These are phyloP conservation scores for Arion vulgaris DNA, from an alignment of 1,140 invertebrate species.

Conservation along the genomic window DNA sequence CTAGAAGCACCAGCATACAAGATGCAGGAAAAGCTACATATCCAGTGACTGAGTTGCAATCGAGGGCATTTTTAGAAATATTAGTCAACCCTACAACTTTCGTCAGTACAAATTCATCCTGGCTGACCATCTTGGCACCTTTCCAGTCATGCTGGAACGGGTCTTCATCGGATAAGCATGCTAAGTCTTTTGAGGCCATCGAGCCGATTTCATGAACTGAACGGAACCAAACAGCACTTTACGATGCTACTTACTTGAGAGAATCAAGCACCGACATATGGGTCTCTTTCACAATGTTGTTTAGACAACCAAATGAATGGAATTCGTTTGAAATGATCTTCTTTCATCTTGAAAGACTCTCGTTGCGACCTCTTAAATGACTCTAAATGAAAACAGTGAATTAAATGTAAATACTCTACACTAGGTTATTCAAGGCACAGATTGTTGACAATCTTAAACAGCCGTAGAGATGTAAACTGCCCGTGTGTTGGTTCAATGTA, in stretches of 20 bases:
- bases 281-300: not conserved
- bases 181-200: not conserved
- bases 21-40: conserved; percentile 28
- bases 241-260: not conserved
- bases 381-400: not conserved
- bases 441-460: not conserved
- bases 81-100: conserved; percentile 20
- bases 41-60: conserved; percentile 9
- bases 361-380: not conserved
- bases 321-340: not conserved
- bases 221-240: not conserved
- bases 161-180: not conserved
- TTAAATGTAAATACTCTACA: too few relatives aligned
- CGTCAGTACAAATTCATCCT: conserved; percentile 32
- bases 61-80: conserved; percentile 9
- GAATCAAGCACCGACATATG: not conserved
- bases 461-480: not conserved
- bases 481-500: not conserved
- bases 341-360: not conserved
- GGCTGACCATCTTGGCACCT: not conserved
- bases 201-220: not conserved
- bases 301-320: not conserved
- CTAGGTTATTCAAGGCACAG: too few relatives aligned
- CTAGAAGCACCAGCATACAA: conserved; percentile 21
- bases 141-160: not conserved